phyloP scores from a whole-genome alignment of 2,888 invertebrate species.

The Orchesella flavescens region DNA sequence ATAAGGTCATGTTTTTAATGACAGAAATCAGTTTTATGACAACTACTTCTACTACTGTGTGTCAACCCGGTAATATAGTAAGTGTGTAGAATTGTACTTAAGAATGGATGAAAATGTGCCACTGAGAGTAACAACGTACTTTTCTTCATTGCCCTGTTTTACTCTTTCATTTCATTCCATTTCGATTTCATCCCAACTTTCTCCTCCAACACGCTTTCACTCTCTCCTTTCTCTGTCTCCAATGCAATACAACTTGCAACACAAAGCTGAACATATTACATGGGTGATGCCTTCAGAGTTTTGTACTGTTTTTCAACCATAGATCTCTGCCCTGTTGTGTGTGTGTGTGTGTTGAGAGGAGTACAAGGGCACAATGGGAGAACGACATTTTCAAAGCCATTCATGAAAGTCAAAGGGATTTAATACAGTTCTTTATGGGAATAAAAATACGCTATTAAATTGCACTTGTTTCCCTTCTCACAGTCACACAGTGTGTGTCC shows the following conservation, averaged over 20 bases:
- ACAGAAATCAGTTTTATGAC: conserved; percentile 53
- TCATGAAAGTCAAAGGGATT: conserved; percentile 53
- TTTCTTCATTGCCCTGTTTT: not conserved
- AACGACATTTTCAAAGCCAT: conserved; percentile 41
- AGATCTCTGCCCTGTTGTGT: not conserved
- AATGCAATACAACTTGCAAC: not conserved
- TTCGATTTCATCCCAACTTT: conserved; percentile 18
- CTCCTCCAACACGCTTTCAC: not conserved
- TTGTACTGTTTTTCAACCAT: conserved; percentile 35
- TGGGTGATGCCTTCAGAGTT: not conserved
- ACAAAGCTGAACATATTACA: not conserved
- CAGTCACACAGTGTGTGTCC: conserved; percentile 39
- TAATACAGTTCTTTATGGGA: conserved; percentile 54
- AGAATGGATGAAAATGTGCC: conserved; percentile 19
- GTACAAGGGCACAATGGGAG: conserved; percentile 16
- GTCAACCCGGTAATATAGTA: conserved; percentile 30
- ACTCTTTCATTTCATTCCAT: conserved; percentile 31
- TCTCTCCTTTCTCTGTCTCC: conserved; percentile 17
- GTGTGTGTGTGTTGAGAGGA: no score
- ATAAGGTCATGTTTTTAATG: conserved; percentile 50
- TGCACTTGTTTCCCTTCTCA: conserved; percentile 56
- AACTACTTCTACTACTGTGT: no score
- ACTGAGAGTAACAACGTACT: conserved; percentile 23
- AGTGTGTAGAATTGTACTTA: conserved; percentile 26
- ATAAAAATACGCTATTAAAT: conserved; percentile 53